These are phyloP conservation scores for Epistrophella euchroma DNA, from an alignment of 2,888 invertebrate species.

Conservation along the genomic window DNA sequence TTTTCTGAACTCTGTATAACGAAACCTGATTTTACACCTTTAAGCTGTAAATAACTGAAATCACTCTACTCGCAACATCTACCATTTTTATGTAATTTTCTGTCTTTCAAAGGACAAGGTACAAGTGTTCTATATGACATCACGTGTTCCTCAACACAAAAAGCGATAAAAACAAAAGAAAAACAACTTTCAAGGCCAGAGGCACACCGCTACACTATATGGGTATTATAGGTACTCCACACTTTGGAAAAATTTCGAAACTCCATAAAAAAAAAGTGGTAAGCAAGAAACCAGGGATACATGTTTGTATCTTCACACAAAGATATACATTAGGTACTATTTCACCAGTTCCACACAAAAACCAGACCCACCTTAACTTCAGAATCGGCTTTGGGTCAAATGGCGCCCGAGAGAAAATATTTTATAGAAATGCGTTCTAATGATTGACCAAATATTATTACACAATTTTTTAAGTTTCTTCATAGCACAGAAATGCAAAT, in stretches of 20 bases:
- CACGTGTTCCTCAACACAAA: slow-evolving; percentile 3
- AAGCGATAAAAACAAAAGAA: slow-evolving; percentile 32
- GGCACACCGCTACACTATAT: slow-evolving; percentile 5
- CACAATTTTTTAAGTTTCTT: too few relatives aligned
- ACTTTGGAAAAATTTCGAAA: slow-evolving; percentile 35
- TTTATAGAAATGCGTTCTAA: background rate
- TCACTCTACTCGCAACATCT: background rate
- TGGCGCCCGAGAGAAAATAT: slow-evolving; percentile 2
- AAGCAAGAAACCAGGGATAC: slow-evolving; percentile 34
- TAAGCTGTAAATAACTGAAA: slow-evolving; percentile 21
- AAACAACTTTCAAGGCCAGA: slow-evolving; percentile 29
- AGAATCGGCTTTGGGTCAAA: background rate
- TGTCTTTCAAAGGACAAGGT: background rate
- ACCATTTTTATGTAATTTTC: background rate
- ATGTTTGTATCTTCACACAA: slow-evolving; percentile 48
- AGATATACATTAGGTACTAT: slow-evolving; percentile 22
- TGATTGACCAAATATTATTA: background rate
- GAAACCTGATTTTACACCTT: slow-evolving; percentile 1
- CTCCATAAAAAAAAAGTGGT: slow-evolving; percentile 31
- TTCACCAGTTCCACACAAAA: background rate
- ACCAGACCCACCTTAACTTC: background rate
- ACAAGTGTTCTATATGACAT: slow-evolving; percentile 20
- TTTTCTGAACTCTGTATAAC: background rate
- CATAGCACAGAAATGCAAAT: too few relatives aligned
- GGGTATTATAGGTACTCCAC: background rate